Percentiles rank a stretch among this genome's conserved stretches.
Conservation (phyloP, 64 coral and sea anemone species). For the Actinia equina region DNA sequence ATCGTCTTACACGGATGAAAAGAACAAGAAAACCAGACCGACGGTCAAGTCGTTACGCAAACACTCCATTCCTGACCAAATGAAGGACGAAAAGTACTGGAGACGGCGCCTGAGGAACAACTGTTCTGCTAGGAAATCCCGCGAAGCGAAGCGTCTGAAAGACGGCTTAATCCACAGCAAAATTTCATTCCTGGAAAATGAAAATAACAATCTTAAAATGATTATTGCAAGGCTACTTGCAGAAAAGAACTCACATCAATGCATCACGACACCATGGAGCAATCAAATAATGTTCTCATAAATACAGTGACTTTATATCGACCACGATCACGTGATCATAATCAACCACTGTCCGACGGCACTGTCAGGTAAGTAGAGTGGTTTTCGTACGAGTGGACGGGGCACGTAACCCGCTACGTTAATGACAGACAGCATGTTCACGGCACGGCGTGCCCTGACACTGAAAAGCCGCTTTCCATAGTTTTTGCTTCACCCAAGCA, state of each 20-base stretch:
- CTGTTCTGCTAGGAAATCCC: conserved; percentile 30
- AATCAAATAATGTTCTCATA: neutral
- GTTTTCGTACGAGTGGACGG: too few species aligned
- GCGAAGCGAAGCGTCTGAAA: conserved; percentile 40
- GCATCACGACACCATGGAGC: neutral
- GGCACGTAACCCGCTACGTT: too few species aligned
- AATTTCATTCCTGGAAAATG: conserved; percentile 25
- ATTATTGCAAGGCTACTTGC: conserved; percentile 16
- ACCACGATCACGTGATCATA: too few species aligned
- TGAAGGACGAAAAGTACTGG: conserved; percentile 53
- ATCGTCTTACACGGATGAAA: neutral
- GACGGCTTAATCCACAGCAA: neutral
- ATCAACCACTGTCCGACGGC: too few species aligned
- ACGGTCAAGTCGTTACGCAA: neutral
- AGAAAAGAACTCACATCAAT: conserved; percentile 2
- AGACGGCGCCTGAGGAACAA: conserved; percentile 44
- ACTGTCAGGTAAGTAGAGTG: too few species aligned
- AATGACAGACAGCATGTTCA: too few species aligned
- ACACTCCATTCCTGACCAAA: conserved; percentile 2
- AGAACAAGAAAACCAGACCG: neutral
- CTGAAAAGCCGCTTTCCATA: too few species aligned
- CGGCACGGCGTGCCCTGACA: too few species aligned
- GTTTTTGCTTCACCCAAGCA: too few species aligned
- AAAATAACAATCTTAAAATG: conserved; percentile 28
- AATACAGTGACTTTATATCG: too few species aligned